Conservation (phyloP, 1,140 invertebrate species). For the Stegodyphus dumicola region DNA sequence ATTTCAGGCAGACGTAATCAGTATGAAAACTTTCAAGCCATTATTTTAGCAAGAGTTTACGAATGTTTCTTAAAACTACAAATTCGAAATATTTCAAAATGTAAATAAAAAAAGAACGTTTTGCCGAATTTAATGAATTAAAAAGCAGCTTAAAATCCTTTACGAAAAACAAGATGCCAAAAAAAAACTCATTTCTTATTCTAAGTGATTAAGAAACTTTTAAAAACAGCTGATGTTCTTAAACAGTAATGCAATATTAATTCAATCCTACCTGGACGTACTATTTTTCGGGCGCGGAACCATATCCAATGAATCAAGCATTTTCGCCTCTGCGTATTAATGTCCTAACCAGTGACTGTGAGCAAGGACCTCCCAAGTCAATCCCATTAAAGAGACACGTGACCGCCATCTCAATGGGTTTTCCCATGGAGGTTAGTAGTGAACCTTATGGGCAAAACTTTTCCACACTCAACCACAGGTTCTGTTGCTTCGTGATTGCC, state of each 20-base stretch:
- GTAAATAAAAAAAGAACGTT: too few relatives aligned
- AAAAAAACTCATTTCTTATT: too few relatives aligned
- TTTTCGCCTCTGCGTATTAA: constrained; percentile 17
- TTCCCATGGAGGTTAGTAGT: not conserved
- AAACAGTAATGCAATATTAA: not conserved
- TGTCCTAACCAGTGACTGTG: not conserved
- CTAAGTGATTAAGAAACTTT: too few relatives aligned
- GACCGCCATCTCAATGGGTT: constrained; percentile 5
- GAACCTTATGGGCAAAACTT: constrained; percentile 6
- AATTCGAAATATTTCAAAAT: too few relatives aligned
- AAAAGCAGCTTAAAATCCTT: too few relatives aligned
- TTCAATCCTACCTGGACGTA: not conserved
- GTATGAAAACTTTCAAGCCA: too few relatives aligned
- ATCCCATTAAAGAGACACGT: constrained; percentile 30
- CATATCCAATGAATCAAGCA: not conserved
- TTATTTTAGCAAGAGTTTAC: too few relatives aligned
- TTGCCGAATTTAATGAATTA: too few relatives aligned
- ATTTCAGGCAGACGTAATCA: too few relatives aligned
- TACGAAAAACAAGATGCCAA: too few relatives aligned
- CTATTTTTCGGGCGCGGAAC: not conserved
- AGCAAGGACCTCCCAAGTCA: not conserved
- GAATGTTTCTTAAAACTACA: too few relatives aligned
- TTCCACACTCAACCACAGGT: not conserved
- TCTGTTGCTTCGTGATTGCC: constrained; percentile 41
- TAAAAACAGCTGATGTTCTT: not conserved